Evolutionary conservation across 1,140 invertebrate genomes (phyloP).

Genomic region (Lycorma delicatula): DNA sequence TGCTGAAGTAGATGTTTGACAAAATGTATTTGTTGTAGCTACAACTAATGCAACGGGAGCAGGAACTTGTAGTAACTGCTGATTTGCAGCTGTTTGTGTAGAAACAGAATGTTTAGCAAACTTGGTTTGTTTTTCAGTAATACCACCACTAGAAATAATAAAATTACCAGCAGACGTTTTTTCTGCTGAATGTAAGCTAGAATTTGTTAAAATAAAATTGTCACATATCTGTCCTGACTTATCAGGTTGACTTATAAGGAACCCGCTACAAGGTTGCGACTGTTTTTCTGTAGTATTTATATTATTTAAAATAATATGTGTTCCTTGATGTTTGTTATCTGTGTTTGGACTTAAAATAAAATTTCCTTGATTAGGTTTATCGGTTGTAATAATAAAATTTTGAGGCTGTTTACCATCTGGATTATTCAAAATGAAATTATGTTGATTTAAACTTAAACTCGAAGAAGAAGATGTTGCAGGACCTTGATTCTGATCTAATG

Average conservation of each 20-base stretch:
- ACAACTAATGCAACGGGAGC: slow-evolving; percentile 35
- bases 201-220: slow-evolving; percentile 20
- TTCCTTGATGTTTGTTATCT: slow-evolving; percentile 16
- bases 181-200: slow-evolving; percentile 33
- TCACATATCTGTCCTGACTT: slow-evolving; percentile 17
- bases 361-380: slow-evolving; percentile 25
- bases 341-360: slow-evolving; percentile 31
- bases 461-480: slow-evolving; percentile 17
- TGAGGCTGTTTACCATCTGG: slow-evolving; percentile 23
- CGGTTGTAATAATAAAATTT: slow-evolving; percentile 31
- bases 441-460: slow-evolving; percentile 24
- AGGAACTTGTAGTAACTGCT: slow-evolving; percentile 31
- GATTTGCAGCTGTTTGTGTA: slow-evolving; percentile 58
- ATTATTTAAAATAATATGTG: slow-evolving; percentile 26
- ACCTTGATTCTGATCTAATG: slow-evolving; percentile 9
- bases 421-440: slow-evolving; percentile 28
- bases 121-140: slow-evolving; percentile 5
- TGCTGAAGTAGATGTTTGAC: slow-evolving; percentile 38
- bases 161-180: slow-evolving; percentile 23
- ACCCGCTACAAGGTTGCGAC: slow-evolving; percentile 20
- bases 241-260: slow-evolving; percentile 25
- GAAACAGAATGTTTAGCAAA: slow-evolving; percentile 53
- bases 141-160: slow-evolving; percentile 22
- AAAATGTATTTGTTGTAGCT: slow-evolving; percentile 46
- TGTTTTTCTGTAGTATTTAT: slow-evolving; percentile 18